Evolutionary conservation across 2,888 invertebrate species (phyloP).

Genomic region (Lasioglossum marginatum): DNA sequence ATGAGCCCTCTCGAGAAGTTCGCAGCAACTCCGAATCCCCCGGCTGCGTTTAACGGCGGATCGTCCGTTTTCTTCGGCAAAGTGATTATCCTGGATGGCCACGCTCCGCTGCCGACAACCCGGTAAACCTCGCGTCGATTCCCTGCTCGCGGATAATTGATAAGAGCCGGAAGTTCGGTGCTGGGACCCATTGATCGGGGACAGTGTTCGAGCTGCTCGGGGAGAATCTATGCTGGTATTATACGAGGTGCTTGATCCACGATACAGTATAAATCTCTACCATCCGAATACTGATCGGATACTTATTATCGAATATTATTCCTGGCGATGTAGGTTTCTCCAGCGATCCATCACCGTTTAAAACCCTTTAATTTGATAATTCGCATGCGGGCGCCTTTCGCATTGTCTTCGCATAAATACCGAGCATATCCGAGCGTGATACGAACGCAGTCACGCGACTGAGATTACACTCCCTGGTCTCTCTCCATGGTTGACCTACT

Average conservation of each 20-base stretch:
- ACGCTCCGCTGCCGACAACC: constrained; percentile 21
- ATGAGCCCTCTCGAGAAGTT: constrained; percentile 63
- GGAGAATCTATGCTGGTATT: background rate
- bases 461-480: background rate
- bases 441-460: background rate
- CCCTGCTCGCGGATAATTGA: constrained; percentile 42
- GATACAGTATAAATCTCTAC: no score
- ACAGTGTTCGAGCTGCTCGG: background rate
- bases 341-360: background rate
- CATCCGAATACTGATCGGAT: no score
- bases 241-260: no score
- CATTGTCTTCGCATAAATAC: background rate
- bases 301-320: no score
- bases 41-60: constrained; percentile 34
- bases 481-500: constrained; percentile 6
- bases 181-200: background rate
- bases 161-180: background rate
- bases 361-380: background rate
- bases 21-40: background rate
- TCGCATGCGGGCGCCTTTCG: background rate
- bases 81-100: constrained; percentile 38
- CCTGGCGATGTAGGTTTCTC: background rate
- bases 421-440: background rate
- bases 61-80: constrained; percentile 52
- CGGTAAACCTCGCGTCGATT: constrained; percentile 45